phyloP scores from a whole-genome alignment of 2,797 vertebrate species.

The Percopsis omiscomaycus region DNA sequence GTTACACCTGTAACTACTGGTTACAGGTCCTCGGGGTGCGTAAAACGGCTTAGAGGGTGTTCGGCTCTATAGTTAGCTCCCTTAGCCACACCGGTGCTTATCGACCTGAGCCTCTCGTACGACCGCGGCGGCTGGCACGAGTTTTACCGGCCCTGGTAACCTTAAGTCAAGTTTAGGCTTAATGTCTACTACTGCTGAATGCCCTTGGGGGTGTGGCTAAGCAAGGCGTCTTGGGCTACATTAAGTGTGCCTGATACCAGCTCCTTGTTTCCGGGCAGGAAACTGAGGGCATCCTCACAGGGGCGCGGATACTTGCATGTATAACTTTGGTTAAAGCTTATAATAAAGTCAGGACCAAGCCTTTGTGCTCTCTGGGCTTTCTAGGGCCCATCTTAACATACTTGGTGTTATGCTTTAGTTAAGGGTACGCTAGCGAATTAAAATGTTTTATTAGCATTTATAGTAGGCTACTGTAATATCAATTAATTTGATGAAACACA shows the following conservation, averaged over 20 bases:
- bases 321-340: constrained; percentile 50
- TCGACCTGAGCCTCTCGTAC: constrained; percentile 56
- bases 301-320: constrained; percentile 71
- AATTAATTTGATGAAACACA: too few relatives aligned
- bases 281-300: constrained; percentile 61
- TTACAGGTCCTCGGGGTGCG: not conserved
- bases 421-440: constrained; percentile 54
- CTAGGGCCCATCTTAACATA: constrained; percentile 54
- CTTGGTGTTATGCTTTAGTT: constrained; percentile 65
- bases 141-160: constrained; percentile 64
- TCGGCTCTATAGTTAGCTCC: constrained; percentile 4
- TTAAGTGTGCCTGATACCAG: constrained; percentile 58
- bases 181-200: constrained; percentile 70
- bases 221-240: constrained; percentile 60
- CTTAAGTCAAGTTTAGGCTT: constrained; percentile 66
- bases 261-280: constrained; percentile 32
- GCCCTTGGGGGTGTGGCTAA: constrained; percentile 69
- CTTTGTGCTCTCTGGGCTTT: constrained; percentile 55
- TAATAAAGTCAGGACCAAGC: constrained; percentile 66
- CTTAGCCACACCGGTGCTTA: constrained; percentile 40
- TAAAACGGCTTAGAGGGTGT: constrained; percentile 47
- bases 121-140: constrained; percentile 67
- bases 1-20: not conserved
- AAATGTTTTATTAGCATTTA: too few relatives aligned
- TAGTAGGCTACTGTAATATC: too few relatives aligned